A percentile compares a stretch with the other conserved stretches of the same genome.
phyloP scores from a whole-genome alignment of 2,888 invertebrate species.

The Petrolisthes cinctipes region DNA sequence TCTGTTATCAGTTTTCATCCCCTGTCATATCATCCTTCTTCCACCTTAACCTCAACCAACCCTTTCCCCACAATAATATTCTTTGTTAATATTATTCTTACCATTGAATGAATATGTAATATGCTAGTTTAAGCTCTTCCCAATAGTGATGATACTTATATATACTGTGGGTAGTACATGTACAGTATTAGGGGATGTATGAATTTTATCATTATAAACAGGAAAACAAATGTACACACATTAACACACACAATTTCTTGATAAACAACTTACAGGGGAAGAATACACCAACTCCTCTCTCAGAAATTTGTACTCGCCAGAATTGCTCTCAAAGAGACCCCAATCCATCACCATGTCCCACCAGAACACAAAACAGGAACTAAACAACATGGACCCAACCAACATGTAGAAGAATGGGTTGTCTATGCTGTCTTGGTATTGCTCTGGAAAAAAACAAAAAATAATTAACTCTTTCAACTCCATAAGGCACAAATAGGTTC shows the following conservation, averaged over 20 bases:
- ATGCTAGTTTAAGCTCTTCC: too few relatives aligned
- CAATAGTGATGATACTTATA: too few relatives aligned
- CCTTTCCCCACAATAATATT: too few relatives aligned
- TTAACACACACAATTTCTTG: neutral
- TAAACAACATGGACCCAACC: conserved; percentile 86
- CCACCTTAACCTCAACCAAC: too few relatives aligned
- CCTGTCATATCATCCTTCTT: too few relatives aligned
- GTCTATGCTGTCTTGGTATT: conserved; percentile 76
- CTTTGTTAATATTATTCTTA: too few relatives aligned
- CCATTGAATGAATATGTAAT: too few relatives aligned
- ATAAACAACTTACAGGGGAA: conserved; percentile 77
- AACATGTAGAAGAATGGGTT: conserved; percentile 91
- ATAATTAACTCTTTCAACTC: neutral
- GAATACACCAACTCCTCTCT: conserved; percentile 96
- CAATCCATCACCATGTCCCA: conserved; percentile 99
- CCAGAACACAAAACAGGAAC: conserved; percentile 93
- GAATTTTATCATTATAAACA: neutral
- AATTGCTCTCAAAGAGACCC: conserved; percentile 92
- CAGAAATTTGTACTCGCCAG: conserved; percentile 90
- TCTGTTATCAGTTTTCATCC: too few relatives aligned
- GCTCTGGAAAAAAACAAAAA: conserved; percentile 70
- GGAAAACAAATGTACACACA: neutral
- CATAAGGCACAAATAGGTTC: neutral
- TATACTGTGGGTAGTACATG: too few relatives aligned
- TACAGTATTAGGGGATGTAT: conserved; percentile 13